phyloP scores from a whole-genome alignment of 2,888 invertebrate genomes.

The Philaethria dido region DNA sequence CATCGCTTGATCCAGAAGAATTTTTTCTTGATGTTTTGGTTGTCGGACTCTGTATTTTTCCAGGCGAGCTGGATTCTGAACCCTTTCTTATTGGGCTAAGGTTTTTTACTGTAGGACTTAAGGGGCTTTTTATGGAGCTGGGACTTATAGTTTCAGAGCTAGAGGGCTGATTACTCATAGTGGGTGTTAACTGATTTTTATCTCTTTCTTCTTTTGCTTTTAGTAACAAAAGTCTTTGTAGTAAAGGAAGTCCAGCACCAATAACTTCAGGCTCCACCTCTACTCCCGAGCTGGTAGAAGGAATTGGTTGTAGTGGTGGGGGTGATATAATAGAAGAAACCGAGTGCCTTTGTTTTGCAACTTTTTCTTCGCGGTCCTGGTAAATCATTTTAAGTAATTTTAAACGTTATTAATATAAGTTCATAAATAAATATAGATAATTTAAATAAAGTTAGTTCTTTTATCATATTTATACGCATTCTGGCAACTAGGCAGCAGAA shows the following conservation, averaged over 20 bases:
- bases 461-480: no score
- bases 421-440: no score
- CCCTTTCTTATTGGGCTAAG: constrained; percentile 78
- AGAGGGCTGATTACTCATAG: constrained; percentile 75
- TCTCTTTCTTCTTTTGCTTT: constrained; percentile 90
- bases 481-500: no score
- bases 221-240: constrained; percentile 89
- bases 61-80: constrained; percentile 78
- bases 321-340: constrained; percentile 67
- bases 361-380: constrained; percentile 81
- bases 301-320: constrained; percentile 82
- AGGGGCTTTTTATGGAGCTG: constrained; percentile 77
- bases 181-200: constrained; percentile 73
- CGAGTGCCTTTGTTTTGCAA: constrained; percentile 73
- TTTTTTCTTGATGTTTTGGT: constrained; percentile 77
- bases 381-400: constrained; percentile 30
- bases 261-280: constrained; percentile 85
- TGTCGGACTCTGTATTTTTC: constrained; percentile 77
- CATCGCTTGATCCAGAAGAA: constrained; percentile 75
- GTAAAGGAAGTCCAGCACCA: constrained; percentile 88
- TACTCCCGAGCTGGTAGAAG: constrained; percentile 85
- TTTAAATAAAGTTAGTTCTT: no score
- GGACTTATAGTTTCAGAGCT: constrained; percentile 81
- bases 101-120: constrained; percentile 79
- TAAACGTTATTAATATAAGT: no score